Conservation (phyloP, 2,797 vertebrate genomes). For the Cottoperca gobio region DNA sequence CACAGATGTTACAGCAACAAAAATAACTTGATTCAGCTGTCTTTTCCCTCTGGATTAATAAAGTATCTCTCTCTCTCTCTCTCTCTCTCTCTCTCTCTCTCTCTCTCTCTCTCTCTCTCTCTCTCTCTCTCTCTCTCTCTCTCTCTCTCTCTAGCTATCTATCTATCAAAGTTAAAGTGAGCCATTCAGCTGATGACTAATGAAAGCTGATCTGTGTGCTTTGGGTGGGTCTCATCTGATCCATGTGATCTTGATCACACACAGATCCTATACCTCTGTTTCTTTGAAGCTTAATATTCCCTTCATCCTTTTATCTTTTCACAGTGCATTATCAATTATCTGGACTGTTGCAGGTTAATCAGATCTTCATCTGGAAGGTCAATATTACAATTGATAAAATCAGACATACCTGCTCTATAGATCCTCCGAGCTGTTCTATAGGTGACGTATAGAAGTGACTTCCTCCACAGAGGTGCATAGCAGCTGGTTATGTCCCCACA, state of each 20-base stretch:
- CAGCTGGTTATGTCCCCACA: constrained; percentile 33
- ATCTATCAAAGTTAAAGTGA: background rate
- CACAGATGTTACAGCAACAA: background rate
- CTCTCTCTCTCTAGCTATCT: too few species aligned
- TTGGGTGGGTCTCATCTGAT: background rate
- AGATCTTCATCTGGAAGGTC: background rate
- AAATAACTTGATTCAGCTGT: background rate
- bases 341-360: background rate
- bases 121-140: too few species aligned
- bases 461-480: constrained; percentile 7
- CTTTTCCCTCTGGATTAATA: too few species aligned
- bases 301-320: background rate
- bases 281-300: background rate
- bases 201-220: background rate
- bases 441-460: background rate
- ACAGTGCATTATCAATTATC: background rate
- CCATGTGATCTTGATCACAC: background rate
- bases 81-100: too few species aligned
- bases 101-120: too few species aligned
- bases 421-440: constrained; percentile 4
- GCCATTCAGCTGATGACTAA: background rate
- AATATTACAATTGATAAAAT: background rate
- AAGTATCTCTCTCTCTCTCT: too few species aligned
- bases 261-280: background rate
- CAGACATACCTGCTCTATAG: constrained; percentile 44